Evolutionary conservation across 2,113 vertebrate genomes (phyloP).

Genomic region (Tyrannus savana): DNA sequence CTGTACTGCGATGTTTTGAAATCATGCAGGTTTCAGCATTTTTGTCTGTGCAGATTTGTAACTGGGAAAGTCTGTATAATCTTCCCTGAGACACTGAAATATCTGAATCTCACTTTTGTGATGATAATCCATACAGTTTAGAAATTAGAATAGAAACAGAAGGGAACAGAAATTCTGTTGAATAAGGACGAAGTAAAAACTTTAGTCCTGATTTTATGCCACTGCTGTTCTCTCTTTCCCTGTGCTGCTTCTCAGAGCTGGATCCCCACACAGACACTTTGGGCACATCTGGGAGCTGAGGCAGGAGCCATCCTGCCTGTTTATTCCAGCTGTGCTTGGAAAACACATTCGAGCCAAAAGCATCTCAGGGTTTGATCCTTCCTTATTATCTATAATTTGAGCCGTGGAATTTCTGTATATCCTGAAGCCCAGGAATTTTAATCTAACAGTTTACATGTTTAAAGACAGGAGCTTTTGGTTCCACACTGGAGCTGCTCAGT

Average conservation of each 20-base stretch:
- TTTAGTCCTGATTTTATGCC: background rate
- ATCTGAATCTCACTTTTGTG: background rate
- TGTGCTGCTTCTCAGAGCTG: background rate
- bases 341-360: background rate
- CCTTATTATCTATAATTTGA: background rate
- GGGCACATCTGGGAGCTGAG: background rate
- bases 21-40: background rate
- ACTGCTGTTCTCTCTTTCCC: background rate
- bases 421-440: constrained; percentile 9
- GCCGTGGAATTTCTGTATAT: background rate
- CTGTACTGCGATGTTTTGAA: background rate
- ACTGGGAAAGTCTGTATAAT: background rate
- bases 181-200: background rate
- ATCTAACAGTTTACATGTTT: background rate
- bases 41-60: background rate
- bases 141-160: background rate
- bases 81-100: background rate
- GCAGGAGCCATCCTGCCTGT: background rate
- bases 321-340: background rate
- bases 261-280: background rate
- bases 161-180: background rate
- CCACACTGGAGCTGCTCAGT: background rate
- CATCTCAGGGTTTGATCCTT: background rate
- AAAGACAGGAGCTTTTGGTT: background rate
- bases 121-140: fast-evolving